These are phyloP conservation scores for Castor canadensis DNA, from an alignment of 2,113 vertebrate genomes.

Conservation along the genomic window DNA sequence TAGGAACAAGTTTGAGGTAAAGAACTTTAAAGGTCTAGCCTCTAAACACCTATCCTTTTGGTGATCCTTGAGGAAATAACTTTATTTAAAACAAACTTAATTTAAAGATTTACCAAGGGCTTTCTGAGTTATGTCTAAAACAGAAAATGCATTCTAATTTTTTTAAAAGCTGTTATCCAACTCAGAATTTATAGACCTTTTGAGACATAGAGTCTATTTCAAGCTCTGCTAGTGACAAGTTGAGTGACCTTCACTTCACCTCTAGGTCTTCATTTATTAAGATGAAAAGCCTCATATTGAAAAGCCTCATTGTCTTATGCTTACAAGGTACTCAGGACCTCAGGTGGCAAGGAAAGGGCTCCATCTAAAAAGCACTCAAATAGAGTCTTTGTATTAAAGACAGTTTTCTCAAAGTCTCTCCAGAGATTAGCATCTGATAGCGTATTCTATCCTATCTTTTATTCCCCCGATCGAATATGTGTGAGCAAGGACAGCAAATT, in stretches of 20 bases:
- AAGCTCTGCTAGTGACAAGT: background rate
- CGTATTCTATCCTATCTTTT: background rate
- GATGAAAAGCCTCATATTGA: background rate
- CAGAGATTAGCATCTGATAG: background rate
- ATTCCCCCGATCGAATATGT: background rate
- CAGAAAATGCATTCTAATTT: background rate
- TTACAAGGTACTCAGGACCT: background rate
- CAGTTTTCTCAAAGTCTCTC: background rate
- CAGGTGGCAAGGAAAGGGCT: background rate
- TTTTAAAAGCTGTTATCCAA: background rate
- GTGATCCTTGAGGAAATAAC: background rate
- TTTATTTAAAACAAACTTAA: slow-evolving; percentile 16
- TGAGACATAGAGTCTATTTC: background rate
- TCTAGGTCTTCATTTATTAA: background rate
- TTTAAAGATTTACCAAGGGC: background rate
- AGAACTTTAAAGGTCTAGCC: background rate
- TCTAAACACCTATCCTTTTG: background rate
- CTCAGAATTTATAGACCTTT: background rate
- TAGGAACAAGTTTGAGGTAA: background rate
- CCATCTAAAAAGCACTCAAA: background rate
- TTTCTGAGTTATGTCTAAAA: background rate
- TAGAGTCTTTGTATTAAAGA: background rate
- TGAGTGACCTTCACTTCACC: background rate
- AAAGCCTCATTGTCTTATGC: rapidly evolving
- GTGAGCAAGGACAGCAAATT: background rate